Base-by-base conservation (phyloP, 2,888 invertebrate species). In the Acleris sparsana region DNA sequence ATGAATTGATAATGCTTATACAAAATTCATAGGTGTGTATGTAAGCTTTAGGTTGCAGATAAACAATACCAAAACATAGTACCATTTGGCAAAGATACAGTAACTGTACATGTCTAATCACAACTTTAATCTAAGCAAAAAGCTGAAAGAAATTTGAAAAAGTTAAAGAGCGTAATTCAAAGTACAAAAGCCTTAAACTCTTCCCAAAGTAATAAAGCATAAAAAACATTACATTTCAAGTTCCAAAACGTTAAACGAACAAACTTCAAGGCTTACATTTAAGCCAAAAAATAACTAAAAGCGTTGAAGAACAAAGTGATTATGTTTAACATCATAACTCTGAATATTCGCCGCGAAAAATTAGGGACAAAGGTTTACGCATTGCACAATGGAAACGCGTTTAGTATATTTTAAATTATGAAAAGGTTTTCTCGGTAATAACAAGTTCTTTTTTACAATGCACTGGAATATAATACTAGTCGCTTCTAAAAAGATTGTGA, bases 261-360 rank as follows among this genome's bases (percentile, higher is more conserved):
- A 55, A 60, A 65, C 60, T 65, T 60, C 29, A 49, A 64, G 59
- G 59, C 43, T 63, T 58, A 63, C 43, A 56, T 39, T 52, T 43
- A 57, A 51, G 51, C 60, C 18, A 60, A 56, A 55, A 60, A 65
- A 51, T 55, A 69, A 69, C 59, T 46, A 60, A 68, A 63, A 60
- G 58, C 43, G 59, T 53, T 49, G 48, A 68, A 61, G 65, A 56
- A 60, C 70, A 80, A 80, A 84, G 85, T 85, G 87, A 88, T 90
- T 88, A 87, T 78, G 80, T 73, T 75, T 78, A 80, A 86, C 80
- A 80, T 84, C 82, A 85, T 88, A 88, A 88, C 84, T 89, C 84
- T 82, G 83, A 87, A 89, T 86, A 86, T 86, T 86, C 80, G 81
- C 73, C 72, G 78, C 79, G 82, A 86, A 87, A 88, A 87, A 88